Conservation (phyloP, 1,140 invertebrate species). For the Nymphalis io region DNA sequence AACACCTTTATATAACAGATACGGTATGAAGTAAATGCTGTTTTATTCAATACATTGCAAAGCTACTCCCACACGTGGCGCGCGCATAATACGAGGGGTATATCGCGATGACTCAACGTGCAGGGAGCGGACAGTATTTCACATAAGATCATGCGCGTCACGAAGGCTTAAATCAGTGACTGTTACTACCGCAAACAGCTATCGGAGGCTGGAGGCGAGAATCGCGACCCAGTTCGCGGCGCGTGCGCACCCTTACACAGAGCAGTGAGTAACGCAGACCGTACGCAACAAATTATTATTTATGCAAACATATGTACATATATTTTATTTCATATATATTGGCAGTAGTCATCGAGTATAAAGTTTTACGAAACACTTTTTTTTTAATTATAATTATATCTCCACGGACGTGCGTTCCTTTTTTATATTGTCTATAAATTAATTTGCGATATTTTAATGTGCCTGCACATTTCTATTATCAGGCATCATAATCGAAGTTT, state of each 20-base stretch:
- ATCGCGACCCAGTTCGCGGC: slow-evolving; percentile 56
- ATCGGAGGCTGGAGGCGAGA: slow-evolving; percentile 48
- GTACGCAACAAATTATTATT: not conserved
- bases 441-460: too few relatives aligned
- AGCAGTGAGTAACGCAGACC: slow-evolving; percentile 8
- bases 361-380: too few relatives aligned
- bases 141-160: slow-evolving; percentile 32
- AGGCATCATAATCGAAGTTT: too few relatives aligned
- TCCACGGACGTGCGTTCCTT: too few relatives aligned
- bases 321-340: too few relatives aligned
- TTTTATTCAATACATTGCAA: slow-evolving; percentile 27
- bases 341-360: too few relatives aligned
- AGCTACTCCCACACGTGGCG: slow-evolving; percentile 23
- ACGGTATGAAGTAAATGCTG: slow-evolving; percentile 25
- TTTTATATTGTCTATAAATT: too few relatives aligned
- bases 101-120: slow-evolving; percentile 31
- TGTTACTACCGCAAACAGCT: slow-evolving; percentile 40
- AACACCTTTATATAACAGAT: slow-evolving; percentile 18
- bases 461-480: too few relatives aligned
- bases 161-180: slow-evolving; percentile 41
- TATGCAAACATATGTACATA: not conserved
- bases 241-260: slow-evolving; percentile 49
- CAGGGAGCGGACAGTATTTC: slow-evolving; percentile 25
- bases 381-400: too few relatives aligned
- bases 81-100: slow-evolving; percentile 8